Evolutionary conservation across 2,888 invertebrate genomes (phyloP).

Genomic region (Tupiocoris notatus): DNA sequence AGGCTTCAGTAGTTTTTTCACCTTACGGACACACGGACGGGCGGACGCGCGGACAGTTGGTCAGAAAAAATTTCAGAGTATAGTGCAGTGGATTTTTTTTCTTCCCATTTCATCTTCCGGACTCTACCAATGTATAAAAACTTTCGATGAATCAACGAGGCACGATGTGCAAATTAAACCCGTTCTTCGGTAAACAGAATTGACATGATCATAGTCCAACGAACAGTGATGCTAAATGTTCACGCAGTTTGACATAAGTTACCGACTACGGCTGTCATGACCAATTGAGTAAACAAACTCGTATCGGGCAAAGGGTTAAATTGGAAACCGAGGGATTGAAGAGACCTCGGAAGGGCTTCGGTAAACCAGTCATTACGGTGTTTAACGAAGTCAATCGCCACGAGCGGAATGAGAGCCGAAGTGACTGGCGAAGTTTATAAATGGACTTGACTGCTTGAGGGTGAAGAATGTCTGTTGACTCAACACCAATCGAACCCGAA

Average conservation of each 20-base stretch:
- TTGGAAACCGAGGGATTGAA: constrained; percentile 11
- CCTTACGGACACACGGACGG: too few relatives aligned
- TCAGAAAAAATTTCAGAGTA: too few relatives aligned
- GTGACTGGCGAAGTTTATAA: constrained; percentile 19
- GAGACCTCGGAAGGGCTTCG: neutral
- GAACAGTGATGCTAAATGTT: too few relatives aligned
- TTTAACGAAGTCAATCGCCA: constrained; percentile 34
- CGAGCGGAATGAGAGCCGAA: constrained; percentile 19
- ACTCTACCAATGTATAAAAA: too few relatives aligned
- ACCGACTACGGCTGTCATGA: neutral
- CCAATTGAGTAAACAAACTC: neutral
- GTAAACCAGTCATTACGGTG: constrained; percentile 34
- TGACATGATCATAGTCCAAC: too few relatives aligned
- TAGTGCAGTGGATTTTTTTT: too few relatives aligned
- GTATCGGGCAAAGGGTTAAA: constrained; percentile 11
- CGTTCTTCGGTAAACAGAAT: too few relatives aligned
- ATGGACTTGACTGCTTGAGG: constrained; percentile 12
- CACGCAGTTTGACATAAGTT: neutral
- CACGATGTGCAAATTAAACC: too few relatives aligned
- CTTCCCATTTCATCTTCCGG: too few relatives aligned
- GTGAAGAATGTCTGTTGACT: constrained; percentile 21
- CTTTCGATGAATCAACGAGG: too few relatives aligned
- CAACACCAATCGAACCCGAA: constrained; percentile 12
- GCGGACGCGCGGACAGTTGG: too few relatives aligned
- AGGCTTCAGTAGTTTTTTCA: too few relatives aligned